phyloP scores from a whole-genome alignment of 2,113 vertebrate species.

The Microtus richardsoni region DNA sequence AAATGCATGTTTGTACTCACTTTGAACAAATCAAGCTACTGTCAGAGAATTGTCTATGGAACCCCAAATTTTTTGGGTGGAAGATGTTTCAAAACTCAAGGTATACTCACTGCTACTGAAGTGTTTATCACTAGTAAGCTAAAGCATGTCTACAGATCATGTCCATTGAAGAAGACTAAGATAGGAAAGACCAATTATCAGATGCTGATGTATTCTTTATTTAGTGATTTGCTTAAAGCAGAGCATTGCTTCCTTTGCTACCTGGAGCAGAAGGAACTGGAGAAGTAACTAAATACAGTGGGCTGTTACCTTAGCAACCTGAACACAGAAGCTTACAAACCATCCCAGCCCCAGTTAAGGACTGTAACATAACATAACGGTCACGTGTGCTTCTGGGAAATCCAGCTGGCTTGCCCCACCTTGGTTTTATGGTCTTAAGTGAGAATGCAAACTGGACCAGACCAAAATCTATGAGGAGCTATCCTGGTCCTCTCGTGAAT shows the following conservation, averaged over 20 bases:
- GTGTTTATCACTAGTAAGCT: neutral
- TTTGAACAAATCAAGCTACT: neutral
- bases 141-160: neutral
- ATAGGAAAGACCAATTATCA: neutral
- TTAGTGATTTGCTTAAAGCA: neutral
- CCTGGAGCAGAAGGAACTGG: neutral
- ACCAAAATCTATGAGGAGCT: no score
- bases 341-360: rapidly evolving
- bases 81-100: neutral
- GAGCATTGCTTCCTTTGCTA: neutral
- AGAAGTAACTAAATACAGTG: neutral
- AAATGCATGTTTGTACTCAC: neutral
- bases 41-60: neutral
- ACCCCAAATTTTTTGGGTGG: neutral
- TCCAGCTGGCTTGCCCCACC: no score
- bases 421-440: no score
- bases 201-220: neutral
- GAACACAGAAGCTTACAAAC: neutral
- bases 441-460: no score
- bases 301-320: neutral
- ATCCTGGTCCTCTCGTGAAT: no score
- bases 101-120: neutral
- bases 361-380: no score
- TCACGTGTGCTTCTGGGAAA: no score
- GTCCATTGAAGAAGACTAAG: neutral